Evolutionary conservation across 2,888 invertebrate genomes (phyloP).

Genomic region (Ectemnius cavifrons): DNA sequence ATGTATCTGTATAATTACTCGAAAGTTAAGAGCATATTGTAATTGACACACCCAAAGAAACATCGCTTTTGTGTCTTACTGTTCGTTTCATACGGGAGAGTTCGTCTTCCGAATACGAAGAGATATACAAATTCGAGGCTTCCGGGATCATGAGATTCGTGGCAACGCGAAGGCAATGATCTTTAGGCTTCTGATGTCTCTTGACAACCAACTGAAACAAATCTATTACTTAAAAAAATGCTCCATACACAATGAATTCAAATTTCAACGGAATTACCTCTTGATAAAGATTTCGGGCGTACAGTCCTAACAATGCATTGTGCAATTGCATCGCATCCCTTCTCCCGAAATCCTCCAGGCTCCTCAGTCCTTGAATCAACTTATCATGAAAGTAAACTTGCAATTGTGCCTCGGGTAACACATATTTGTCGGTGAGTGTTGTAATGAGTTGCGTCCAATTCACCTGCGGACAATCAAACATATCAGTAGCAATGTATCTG

Average conservation of each 20-base stretch:
- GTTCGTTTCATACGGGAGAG: conserved; percentile 47
- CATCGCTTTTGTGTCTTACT: conserved; percentile 37
- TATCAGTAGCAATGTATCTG: conserved; percentile 9
- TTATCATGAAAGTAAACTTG: conserved; percentile 61
- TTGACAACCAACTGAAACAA: conserved; percentile 55
- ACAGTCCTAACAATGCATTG: conserved; percentile 63
- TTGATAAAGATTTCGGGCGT: conserved; percentile 61
- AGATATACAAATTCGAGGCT: conserved; percentile 62
- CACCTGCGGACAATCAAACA: conserved; percentile 49
- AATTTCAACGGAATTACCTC: conserved; percentile 43
- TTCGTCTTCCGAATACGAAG: conserved; percentile 58
- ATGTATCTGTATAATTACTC: conserved; percentile 45
- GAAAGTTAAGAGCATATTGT: background rate
- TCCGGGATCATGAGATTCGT: conserved; percentile 54
- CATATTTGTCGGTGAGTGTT: conserved; percentile 36
- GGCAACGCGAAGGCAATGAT: conserved; percentile 58
- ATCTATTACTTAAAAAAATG: background rate
- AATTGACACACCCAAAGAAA: background rate
- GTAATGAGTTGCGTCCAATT: conserved; percentile 60
- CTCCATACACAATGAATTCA: background rate
- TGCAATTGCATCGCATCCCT: conserved; percentile 42
- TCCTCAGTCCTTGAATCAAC: conserved; percentile 44
- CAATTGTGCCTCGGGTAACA: conserved; percentile 34
- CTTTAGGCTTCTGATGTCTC: conserved; percentile 42
- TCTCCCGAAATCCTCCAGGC: conserved; percentile 36